These are phyloP conservation scores for Channallabes apus DNA, from an alignment of 2,797 vertebrate genomes.

Conservation along the genomic window DNA sequence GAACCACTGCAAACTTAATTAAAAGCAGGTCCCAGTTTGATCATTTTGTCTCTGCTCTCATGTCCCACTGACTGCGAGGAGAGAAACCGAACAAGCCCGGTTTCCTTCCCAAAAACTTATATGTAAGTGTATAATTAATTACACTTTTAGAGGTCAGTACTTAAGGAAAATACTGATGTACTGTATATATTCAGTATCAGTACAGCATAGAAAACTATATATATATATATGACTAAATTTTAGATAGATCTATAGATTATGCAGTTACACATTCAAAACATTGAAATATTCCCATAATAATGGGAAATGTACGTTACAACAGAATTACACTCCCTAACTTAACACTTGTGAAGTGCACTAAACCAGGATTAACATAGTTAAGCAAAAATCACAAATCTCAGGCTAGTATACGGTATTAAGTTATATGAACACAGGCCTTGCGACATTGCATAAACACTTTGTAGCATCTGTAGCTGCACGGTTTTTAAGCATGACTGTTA, in stretches of 20 bases:
- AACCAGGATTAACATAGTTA: slow-evolving; percentile 59
- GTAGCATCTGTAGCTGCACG: slow-evolving; percentile 32
- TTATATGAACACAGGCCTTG: slow-evolving; percentile 35
- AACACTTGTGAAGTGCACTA: slow-evolving; percentile 71
- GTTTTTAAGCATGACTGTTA: slow-evolving; percentile 10
- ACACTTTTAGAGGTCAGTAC: slow-evolving; percentile 28
- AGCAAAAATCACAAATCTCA: slow-evolving; percentile 59
- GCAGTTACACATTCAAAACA: slow-evolving; percentile 53
- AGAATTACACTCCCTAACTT: slow-evolving; percentile 52
- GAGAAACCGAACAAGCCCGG: background rate
- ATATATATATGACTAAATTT: slow-evolving; percentile 38
- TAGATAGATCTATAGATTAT: slow-evolving; percentile 49
- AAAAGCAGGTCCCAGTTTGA: background rate
- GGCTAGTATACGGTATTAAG: slow-evolving; percentile 43
- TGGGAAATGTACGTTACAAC: slow-evolving; percentile 51
- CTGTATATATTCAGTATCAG: slow-evolving; percentile 34
- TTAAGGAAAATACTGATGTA: slow-evolving; percentile 32
- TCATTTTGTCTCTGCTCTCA: background rate
- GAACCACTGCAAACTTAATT: background rate
- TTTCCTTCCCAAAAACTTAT: slow-evolving; percentile 7
- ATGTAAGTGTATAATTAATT: slow-evolving; percentile 2
- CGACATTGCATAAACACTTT: slow-evolving; percentile 48
- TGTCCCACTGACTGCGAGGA: background rate
- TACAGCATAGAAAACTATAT: slow-evolving; percentile 45
- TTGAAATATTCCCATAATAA: slow-evolving; percentile 56